Evolutionary conservation across 2,888 invertebrate species (phyloP), one percentile per base, ranked within the genome.

Genomic region (Ametastegia equiseti): DNA sequence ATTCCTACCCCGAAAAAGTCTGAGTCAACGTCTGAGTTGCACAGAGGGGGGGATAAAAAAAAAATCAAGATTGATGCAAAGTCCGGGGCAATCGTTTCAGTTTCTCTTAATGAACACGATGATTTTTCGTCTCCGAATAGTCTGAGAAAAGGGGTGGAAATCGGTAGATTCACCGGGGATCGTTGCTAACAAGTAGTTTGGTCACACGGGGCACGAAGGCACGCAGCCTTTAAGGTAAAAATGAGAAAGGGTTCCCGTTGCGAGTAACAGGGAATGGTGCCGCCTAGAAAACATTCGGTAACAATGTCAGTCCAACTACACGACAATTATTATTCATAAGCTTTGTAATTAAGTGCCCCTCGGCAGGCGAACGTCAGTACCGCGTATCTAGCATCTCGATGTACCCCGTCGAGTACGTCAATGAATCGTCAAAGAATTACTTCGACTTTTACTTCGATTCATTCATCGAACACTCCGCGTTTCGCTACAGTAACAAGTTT

Each of bases 301-400:
- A 91, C 91, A 91, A 91, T 91, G 90, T 91, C 90, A 88, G 89
- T 90, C 87, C 91, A 91, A 91, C 91, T 91, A 91, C 91, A 91
- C 91, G 91, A 90, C 90, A 91, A 91, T 91, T 91, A 90, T 89
- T 90, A 90, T 90, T 89, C 89, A 89, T 88, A 90, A 90, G 90
- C 90, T 90, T 90, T 90, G 90, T 90, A 91, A 91, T 91, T 91
- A 91, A 91, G 88, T 86, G 86, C 82, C 85, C 81, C 79, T 60
- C 65, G 15, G 36, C n/a, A n/a, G 47, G 30, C 11, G 63, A n/a
- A n/a, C n/a, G n/a, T n/a, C 60, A 60, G 79, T 19, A 63, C 33
- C 47, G n/a, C 80, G 36, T 65, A 80, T 80, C 80, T 50, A 36
- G 27, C 47, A 69, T 69, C 80, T 69, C 80, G 42, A 23, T 42